These are phyloP conservation scores for Bovichtus diacanthus DNA, from an alignment of 2,797 vertebrate genomes.

Conservation along the genomic window DNA sequence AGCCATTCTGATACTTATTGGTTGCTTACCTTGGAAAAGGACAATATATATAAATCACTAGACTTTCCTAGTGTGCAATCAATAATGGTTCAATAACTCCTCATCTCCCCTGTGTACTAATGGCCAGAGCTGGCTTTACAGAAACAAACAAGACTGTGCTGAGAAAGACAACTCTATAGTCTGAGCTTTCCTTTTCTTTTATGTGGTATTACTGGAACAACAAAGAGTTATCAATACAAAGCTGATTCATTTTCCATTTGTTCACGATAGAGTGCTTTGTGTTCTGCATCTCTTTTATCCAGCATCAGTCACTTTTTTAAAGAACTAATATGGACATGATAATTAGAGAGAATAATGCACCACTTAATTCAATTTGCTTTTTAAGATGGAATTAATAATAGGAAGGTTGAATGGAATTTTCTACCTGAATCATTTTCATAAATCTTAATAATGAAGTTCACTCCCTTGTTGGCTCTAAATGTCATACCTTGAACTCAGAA, in stretches of 20 bases:
- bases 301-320: conserved; percentile 58
- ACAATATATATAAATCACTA: conserved; percentile 76
- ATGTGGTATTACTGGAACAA: conserved; percentile 44
- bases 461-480: conserved; percentile 83
- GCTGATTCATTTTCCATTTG: conserved; percentile 52
- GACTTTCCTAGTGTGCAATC: conserved; percentile 72
- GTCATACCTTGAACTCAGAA: conserved; percentile 82
- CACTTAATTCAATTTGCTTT: conserved; percentile 83
- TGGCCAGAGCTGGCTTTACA: conserved; percentile 63
- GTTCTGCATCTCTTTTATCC: conserved; percentile 56
- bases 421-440: conserved; percentile 83
- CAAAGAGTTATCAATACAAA: conserved; percentile 51
- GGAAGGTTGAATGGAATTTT: conserved; percentile 73
- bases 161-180: conserved; percentile 45
- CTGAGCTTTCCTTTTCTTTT: conserved; percentile 41
- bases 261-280: conserved; percentile 45
- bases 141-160: conserved; percentile 69
- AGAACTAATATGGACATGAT: conserved; percentile 61
- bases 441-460: conserved; percentile 87
- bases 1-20: conserved; percentile 49
- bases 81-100: conserved; percentile 79
- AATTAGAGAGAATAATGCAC: conserved; percentile 78
- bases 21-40: conserved; percentile 72
- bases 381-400: conserved; percentile 79
- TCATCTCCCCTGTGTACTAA: conserved; percentile 72